A percentile compares a stretch with the other conserved stretches of the same genome.
These are phyloP conservation scores for Crepidodera aurea DNA, from an alignment of 2,888 invertebrate species.

Conservation along the genomic window DNA sequence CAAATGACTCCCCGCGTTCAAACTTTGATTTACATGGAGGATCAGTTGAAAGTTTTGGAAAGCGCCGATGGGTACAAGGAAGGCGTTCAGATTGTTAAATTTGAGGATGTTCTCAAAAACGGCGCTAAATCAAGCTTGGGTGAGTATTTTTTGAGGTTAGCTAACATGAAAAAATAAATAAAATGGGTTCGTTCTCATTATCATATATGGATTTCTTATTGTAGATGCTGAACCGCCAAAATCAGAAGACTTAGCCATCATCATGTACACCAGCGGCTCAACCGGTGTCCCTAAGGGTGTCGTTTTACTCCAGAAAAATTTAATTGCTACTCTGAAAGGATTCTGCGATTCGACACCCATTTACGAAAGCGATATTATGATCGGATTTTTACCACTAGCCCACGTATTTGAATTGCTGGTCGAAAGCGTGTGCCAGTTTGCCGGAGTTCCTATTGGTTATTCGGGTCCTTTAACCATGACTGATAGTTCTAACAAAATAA, in stretches of 20 bases:
- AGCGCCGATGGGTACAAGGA: conserved; percentile 73
- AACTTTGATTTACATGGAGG: conserved; percentile 87
- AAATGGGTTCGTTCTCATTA: no score
- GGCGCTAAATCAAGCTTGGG: conserved; percentile 63
- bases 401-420: conserved; percentile 96
- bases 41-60: conserved; percentile 79
- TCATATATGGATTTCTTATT: conserved; percentile 14
- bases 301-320: conserved; percentile 81
- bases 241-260: conserved; percentile 86
- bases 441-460: conserved; percentile 94
- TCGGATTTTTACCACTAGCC: conserved; percentile 95
- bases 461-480: conserved; percentile 94
- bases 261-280: conserved; percentile 99
- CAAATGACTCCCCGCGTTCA: conserved; percentile 76
- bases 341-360: conserved; percentile 82
- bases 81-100: conserved; percentile 77
- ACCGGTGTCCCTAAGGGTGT: conserved; percentile 96
- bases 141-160: conserved; percentile 52
- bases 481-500: conserved; percentile 93
- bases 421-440: conserved; percentile 84
- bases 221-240: conserved; percentile 64
- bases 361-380: conserved; percentile 79
- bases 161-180: no score
- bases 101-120: conserved; percentile 72
- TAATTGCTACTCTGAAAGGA: conserved; percentile 80